Percentiles rank a stretch among this genome's conserved stretches.
Conservation (phyloP, 30 jellyfish, hydroid and myxozoan genomes). For the Pseudorhiza aurosa region DNA sequence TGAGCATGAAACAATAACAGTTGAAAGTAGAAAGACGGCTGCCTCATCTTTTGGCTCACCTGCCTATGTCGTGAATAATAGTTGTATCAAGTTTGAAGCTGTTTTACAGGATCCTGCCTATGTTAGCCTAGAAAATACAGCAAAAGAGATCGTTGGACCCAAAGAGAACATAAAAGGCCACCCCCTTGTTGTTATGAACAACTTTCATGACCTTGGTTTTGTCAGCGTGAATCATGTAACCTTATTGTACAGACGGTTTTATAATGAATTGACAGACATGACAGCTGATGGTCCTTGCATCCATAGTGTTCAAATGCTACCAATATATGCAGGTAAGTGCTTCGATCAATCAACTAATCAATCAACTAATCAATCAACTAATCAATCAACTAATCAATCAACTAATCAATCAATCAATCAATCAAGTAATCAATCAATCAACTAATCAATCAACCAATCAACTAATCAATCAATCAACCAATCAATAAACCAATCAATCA, state of each 20-base stretch:
- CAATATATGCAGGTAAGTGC: slow-evolving; percentile 84
- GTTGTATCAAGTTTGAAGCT: slow-evolving; percentile 42
- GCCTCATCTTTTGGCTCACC: slow-evolving; percentile 20
- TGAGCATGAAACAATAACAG: slow-evolving; percentile 56
- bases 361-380: no score
- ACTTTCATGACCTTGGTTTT: slow-evolving; percentile 7
- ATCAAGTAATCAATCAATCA: no score
- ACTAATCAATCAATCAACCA: no score
- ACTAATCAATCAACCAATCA: no score
- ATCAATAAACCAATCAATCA: no score
- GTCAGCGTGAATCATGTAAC: slow-evolving; percentile 60
- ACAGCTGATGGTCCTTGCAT: slow-evolving; percentile 37
- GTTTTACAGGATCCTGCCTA: slow-evolving; percentile 68
- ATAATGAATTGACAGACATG: slow-evolving; percentile 15
- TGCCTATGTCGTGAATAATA: slow-evolving; percentile 36
- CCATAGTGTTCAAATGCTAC: slow-evolving; percentile 93
- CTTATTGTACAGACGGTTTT: slow-evolving; percentile 72
- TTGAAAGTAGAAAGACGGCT: slow-evolving; percentile 16
- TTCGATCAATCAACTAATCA: no score
- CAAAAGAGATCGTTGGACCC: slow-evolving; percentile 83
- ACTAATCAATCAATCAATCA: no score
- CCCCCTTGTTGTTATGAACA: slow-evolving; percentile 64
- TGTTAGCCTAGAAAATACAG: slow-evolving; percentile 45
- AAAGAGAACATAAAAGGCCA: slow-evolving; percentile 79
- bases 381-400: no score